Evolutionary conservation across 35 echinoderm and acorn worm species (phyloP), one percentile per base, ranked within the genome.

Genomic region (Ptychodera flava): DNA sequence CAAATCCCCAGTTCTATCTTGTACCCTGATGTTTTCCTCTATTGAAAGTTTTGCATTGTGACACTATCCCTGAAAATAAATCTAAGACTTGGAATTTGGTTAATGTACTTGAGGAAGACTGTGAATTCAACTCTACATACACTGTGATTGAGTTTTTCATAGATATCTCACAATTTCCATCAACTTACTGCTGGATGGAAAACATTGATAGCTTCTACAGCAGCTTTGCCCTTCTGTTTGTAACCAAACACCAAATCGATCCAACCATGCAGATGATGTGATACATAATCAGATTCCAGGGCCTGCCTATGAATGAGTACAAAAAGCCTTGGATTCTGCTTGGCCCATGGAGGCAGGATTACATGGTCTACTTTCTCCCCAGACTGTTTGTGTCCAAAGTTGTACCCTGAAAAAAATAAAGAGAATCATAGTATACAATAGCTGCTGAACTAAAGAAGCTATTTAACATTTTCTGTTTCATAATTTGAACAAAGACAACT

Each of bases 171-270:
- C n/a, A n/a, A n/a, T n/a, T n/a, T n/a, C n/a, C n/a, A n/a, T n/a
- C n/a, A n/a, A 92, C 89, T 94, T 85, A 93, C 92, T 33, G 95
- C 95, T 37, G 95, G 92, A 88, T 97, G 95, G 87, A 92, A 97
- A 33, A 97, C 95, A 82, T 93, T 93, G 79, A 92, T 92, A 35
- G 95, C 89, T 32, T 97, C 92, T 1, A 92, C 81, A 37, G 95
- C 95, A 81, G 37, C 28, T 30, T 90, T 34, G 15, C 94, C 94
- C 28, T 90, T 87, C 83, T 97, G 95, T 38, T 99, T 94, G 96
- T 79, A 90, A 16, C 96, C 96, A 92, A 99, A 99, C 6, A 99
- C 96, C n/a, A 99, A 78, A 37, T 99, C 92, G 35, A 99, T 81
- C 96, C 96, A 99, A 12, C 81, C 82, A 83, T 99, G 93, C 6